Conservation (phyloP, 2,888 invertebrate species). For the Exocentrus adspersus region DNA sequence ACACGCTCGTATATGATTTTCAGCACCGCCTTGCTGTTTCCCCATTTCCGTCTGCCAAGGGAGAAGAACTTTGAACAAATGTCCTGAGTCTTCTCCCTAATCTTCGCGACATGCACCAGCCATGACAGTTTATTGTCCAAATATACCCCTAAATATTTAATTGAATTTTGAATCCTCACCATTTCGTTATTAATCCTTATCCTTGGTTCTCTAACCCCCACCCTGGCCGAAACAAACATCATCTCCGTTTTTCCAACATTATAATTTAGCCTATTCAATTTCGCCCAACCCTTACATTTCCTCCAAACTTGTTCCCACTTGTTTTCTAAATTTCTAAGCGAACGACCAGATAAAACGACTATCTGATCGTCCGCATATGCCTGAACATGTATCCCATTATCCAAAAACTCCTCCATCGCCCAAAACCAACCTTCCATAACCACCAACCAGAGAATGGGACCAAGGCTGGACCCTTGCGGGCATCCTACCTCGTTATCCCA, state of each 20-base stretch:
- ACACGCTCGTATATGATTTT: constrained; percentile 18
- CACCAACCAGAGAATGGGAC: too few species aligned
- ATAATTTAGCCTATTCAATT: constrained; percentile 33
- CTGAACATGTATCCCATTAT: too few species aligned
- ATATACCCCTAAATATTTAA: constrained; percentile 29
- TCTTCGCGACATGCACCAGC: constrained; percentile 26
- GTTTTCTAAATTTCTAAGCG: too few species aligned
- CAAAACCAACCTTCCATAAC: too few species aligned
- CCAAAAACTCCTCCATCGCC: too few species aligned
- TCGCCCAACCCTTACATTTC: too few species aligned
- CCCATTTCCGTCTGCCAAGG: not conserved
- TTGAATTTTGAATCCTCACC: not conserved
- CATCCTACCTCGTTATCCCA: too few species aligned
- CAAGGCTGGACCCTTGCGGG: too few species aligned
- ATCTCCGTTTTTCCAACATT: constrained; percentile 35
- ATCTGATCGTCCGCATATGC: too few species aligned
- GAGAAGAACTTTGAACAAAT: not conserved
- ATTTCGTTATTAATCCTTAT: constrained; percentile 18
- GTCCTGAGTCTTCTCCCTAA: not conserved
- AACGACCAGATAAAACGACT: too few species aligned
- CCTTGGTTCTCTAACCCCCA: constrained; percentile 19
- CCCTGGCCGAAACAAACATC: constrained; percentile 26
- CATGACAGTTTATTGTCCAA: constrained; percentile 26
- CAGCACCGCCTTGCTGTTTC: not conserved
- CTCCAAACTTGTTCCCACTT: too few species aligned